Conservation (phyloP, 2,113 vertebrate species). For the Paralichthys olivaceus region DNA sequence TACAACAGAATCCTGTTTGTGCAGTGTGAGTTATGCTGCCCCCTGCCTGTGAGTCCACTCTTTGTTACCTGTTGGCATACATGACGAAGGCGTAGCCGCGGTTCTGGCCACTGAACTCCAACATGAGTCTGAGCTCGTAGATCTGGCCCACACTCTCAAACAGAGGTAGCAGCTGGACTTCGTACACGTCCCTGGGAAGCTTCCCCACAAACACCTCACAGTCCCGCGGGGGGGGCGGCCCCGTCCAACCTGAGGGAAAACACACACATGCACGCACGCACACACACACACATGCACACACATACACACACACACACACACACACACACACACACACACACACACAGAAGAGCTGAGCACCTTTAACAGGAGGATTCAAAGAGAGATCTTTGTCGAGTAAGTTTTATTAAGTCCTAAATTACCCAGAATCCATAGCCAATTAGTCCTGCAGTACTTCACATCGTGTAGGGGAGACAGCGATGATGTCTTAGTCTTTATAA, state of each 20-base stretch:
- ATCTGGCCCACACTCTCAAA: conserved; percentile 91
- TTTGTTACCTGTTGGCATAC: conserved; percentile 84
- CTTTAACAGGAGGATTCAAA: too few species aligned
- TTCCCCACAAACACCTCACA: conserved; percentile 99
- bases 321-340: too few species aligned
- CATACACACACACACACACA: too few species aligned
- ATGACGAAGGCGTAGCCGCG: conserved; percentile 97
- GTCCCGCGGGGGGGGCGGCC: conserved; percentile 91
- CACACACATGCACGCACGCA: conserved; percentile 38
- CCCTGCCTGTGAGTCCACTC: background rate
- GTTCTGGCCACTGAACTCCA: conserved; percentile 98
- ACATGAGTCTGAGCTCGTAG: conserved; percentile 97
- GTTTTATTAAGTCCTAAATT: background rate
- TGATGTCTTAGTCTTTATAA: too few species aligned
- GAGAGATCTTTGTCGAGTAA: too few species aligned
- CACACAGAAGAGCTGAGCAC: too few species aligned
- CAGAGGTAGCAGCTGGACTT: conserved; percentile 93
- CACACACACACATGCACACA: conserved; percentile 40
- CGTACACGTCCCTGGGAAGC: conserved; percentile 96
- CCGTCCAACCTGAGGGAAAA: conserved; percentile 94
- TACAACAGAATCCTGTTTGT: background rate
- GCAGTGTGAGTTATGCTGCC: background rate
- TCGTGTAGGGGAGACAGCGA: too few species aligned
- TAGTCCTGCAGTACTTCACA: too few species aligned
- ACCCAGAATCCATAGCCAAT: too few species aligned